phyloP scores from a whole-genome alignment of 2,888 invertebrate species.

The Perizoma affinitatum region DNA sequence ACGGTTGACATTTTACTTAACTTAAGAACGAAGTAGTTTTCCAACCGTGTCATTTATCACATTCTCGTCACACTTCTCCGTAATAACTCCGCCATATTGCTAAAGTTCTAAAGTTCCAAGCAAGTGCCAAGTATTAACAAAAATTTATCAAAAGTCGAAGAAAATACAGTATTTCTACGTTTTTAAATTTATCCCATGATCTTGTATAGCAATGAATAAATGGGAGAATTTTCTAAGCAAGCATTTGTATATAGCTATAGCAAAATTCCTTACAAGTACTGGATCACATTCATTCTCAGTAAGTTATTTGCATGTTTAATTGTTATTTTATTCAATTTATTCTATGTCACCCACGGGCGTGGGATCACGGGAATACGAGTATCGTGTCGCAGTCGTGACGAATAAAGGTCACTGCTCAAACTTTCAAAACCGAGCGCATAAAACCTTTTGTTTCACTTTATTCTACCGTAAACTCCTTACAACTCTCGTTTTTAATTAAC shows the following conservation, averaged over 20 bases:
- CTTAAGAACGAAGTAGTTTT: conserved; percentile 5
- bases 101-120: conserved; percentile 4
- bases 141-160: neutral
- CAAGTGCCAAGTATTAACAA: neutral
- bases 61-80: neutral
- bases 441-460: conserved; percentile 39
- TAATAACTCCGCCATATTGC: conserved; percentile 7
- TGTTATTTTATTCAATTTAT: conserved; percentile 19
- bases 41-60: conserved; percentile 10
- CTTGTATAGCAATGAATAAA: too few species aligned
- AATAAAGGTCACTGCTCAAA: conserved; percentile 42
- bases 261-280: neutral
- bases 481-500: conserved; percentile 49
- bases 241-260: too few species aligned
- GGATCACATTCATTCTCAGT: neutral
- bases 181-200: too few species aligned
- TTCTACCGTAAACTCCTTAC: conserved; percentile 40
- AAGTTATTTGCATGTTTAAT: conserved; percentile 14
- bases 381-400: conserved; percentile 33
- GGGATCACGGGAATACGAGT: conserved; percentile 10
- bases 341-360: neutral
- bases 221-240: too few species aligned
- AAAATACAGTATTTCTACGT: too few species aligned
- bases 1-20: neutral
- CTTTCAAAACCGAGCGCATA: conserved; percentile 30